Evolutionary conservation across 2,113 vertebrate species (phyloP), one percentile per base, ranked within the genome.

Genomic region (Bubo bubo): DNA sequence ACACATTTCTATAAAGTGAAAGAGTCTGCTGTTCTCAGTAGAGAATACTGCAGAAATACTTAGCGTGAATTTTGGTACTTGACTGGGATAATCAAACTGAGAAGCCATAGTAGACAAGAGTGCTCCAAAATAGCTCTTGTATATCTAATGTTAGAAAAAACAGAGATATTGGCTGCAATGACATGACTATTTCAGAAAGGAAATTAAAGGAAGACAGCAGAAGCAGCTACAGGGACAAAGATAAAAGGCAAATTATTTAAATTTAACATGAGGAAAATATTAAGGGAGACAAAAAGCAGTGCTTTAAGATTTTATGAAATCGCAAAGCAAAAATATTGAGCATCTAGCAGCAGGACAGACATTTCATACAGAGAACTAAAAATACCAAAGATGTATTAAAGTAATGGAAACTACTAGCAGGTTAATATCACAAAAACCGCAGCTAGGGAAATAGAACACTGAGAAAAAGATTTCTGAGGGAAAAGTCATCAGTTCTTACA

Each of bases 181-280:
- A 53, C 22, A 71, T 70, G 60, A 95, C 26, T 43, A 60, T 43
- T 88, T 82, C 68, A 88, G 90, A 88, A 79, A 79, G 63, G 71
- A 94, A 91, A 97, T 87, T 93, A 96, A 93, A 82, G 80, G 53
- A 94, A 92, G 74, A 82, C 53, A 62, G 88, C 30, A 96, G 79
- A 96, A 96, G 66, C 41, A 81, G 82, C 41, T 66, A 95, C 76
- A 88, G 28, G 13, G 68, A 90, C 76, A 86, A 95, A 96, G 90
- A 98, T 96, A 97, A 97, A 97, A 97, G 88, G 85, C 68, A 93
- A 96, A 67, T 75, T 77, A 96, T 94, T 97, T 91, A 95, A 90
- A 95, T 95, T 93, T 93, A 96, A 96, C 93, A 97, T 85, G 70
- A 93, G 50, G 92, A 70, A 97, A 95, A 92, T 92, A 97, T 89